Evolutionary conservation across 2,113 vertebrate genomes (phyloP), one percentile per base, ranked within the genome.

Genomic region (Dasyprocta punctata): DNA sequence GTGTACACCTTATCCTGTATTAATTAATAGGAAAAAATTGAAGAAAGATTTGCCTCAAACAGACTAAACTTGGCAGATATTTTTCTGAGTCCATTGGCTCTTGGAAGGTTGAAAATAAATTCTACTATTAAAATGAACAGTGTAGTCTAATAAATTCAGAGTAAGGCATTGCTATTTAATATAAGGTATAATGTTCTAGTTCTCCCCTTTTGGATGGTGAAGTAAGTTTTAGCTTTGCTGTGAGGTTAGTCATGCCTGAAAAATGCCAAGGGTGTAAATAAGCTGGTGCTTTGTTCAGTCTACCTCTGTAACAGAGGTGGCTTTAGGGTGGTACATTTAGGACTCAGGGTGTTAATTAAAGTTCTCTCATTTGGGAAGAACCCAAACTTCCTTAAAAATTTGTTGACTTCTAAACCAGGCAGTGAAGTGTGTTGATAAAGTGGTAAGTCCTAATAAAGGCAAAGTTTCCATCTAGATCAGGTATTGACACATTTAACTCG

Each of bases 281-380:
- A 73, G 54, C 7, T 91, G 6, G 14, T 1, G 0, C 1, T 0
- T 4, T 71, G 0, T 0, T 52, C 10, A 8, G 7, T 73, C 33
- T 77, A n/a, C 10, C 26, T 87, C 56, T 58, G 19, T 91, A 33
- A 61, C 4, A 83, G 3, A 33, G 0, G 0, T 5, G 20, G 49
- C 16, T 95, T 85, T 41, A n/a, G 8, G 1, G 36, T 58, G 17
- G 33, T 10, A 88, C 41, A 78, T 19, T 71, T 20, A 86, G 71
- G 16, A 36, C 8, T 67, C 1, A 5, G 22, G 5, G 47, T 77
- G 2, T 49, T 36, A 94, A 54, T 58, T 47, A 80, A 63, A 65
- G 9, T 19, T 30, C 71, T 78, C 1, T 52, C 20, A 67, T 65
- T 90, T 17, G 56, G 54, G 14, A 71, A 65, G 0, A 83, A 1